Percentiles rank a stretch among this genome's conserved stretches.
These are phyloP conservation scores for Ceratina japonica DNA, from an alignment of 1,140 invertebrate genomes.

Conservation along the genomic window DNA sequence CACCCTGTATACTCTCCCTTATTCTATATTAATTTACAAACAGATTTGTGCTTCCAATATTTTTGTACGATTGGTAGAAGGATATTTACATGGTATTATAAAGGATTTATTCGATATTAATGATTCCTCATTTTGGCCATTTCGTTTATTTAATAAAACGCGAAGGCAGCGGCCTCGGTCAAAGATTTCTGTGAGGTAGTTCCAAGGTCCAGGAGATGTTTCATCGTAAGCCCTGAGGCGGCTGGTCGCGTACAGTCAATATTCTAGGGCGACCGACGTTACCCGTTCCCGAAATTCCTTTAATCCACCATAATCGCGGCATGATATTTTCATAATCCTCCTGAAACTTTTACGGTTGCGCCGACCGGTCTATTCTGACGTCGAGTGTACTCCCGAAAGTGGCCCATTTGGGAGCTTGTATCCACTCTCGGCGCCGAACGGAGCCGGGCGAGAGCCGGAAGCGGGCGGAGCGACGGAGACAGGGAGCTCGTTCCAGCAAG, in stretches of 20 bases:
- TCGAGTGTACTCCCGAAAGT: slow-evolving; percentile 27
- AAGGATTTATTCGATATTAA: no score
- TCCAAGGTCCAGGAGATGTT: slow-evolving; percentile 3
- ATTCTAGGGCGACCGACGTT: slow-evolving; percentile 15
- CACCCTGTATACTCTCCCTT: no score
- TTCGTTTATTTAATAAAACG: background rate
- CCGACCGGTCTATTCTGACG: slow-evolving; percentile 25
- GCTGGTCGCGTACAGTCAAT: background rate
- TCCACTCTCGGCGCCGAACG: slow-evolving; percentile 31
- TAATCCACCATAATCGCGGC: slow-evolving; percentile 29
- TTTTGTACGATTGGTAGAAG: no score
- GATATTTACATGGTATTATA: no score
- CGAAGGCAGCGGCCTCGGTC: background rate
- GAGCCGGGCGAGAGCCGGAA: background rate
- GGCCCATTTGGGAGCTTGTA: slow-evolving; percentile 36
- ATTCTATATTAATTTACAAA: background rate
- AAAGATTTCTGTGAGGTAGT: no score
- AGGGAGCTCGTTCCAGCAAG: slow-evolving; percentile 51
- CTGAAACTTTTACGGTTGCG: slow-evolving; percentile 11
- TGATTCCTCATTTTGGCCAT: background rate
- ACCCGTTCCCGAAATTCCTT: slow-evolving; percentile 18
- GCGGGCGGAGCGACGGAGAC: slow-evolving; percentile 15
- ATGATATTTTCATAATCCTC: slow-evolving; percentile 45
- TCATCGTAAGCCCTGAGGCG: background rate
- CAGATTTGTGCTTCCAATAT: no score